Base-by-base conservation (phyloP, 2,888 invertebrate species). In the Drosophila koepferae region DNA sequence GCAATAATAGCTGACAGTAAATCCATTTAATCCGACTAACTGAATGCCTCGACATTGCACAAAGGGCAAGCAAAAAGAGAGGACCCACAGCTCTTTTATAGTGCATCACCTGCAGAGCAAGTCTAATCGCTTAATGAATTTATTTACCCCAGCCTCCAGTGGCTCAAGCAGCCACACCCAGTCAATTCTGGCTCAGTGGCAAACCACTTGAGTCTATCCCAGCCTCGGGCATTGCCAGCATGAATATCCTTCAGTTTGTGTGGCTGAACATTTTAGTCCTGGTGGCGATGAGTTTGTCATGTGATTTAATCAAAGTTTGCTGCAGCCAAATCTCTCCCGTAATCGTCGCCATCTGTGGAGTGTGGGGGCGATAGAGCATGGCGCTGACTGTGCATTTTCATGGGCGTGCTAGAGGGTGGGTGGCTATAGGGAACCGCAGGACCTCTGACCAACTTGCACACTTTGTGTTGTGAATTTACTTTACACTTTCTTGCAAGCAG, bases 231-330 rank as follows among this genome's bases (percentile, higher is more conserved):
- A 34, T 20, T n/a, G 55, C 62, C 55, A 41, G 60, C 53, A 43
- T 48, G 38, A 51, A 59, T 28, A 49, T 58, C 59, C 23, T 59
- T 78, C 44, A 55, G 72, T 51, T 41, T n/a, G 54, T 38, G 59
- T 77, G 64, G 66, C 67, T 68, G 59, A 69, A 54, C 60, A 65
- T 58, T 64, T 54, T 61, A 40, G 36, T 56, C 40, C 54, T 61
- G 61, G 49, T 63, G 69, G 53, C 49, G 56, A 36, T 51, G 62
- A 82, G 82, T 75, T 71, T 77, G 79, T 81, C 79, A 70, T 87
- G 82, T 87, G 85, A 84, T 85, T 85, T 85, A 89, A 85, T 85
- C 87, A 85, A 85, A 87, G 82, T 89, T 85, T 89, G 87, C 73
- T 76, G 72, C 75, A 81, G 72, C 85, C 84, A 76, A 86, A 84